Evolutionary conservation across 2,797 vertebrate species (phyloP).

Genomic region (Centropyge bicolor): DNA sequence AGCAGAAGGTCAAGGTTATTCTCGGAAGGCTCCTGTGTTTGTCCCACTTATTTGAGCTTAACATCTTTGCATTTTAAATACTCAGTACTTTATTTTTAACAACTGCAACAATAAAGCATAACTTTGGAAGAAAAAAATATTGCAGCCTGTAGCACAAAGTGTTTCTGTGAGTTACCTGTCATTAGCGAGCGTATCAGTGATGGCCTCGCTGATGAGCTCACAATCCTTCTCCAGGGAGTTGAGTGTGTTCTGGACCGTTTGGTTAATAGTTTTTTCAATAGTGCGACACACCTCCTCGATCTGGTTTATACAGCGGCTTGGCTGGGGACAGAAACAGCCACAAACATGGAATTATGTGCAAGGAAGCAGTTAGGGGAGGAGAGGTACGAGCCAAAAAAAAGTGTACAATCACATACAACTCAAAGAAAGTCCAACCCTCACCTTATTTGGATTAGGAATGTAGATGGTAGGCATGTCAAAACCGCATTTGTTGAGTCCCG

Average conservation of each 20-base stretch:
- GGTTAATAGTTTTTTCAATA: conserved; percentile 90
- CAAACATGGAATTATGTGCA: neutral
- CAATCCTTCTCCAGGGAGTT: conserved; percentile 90
- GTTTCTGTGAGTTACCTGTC: conserved; percentile 77
- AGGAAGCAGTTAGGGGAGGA: neutral
- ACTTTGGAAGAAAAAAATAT: neutral
- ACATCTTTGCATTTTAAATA: neutral
- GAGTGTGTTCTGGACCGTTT: conserved; percentile 90
- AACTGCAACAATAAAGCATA: neutral
- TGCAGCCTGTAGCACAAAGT: neutral
- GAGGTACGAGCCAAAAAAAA: rapidly evolving
- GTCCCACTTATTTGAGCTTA: neutral
- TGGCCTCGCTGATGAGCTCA: conserved; percentile 85
- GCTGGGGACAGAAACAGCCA: conserved; percentile 65
- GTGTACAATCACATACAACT: neutral
- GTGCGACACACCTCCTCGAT: conserved; percentile 89
- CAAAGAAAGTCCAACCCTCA: conserved; percentile 36
- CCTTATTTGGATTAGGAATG: conserved; percentile 89
- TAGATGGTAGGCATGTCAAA: conserved; percentile 93
- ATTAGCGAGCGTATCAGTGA: conserved; percentile 73
- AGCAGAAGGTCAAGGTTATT: conserved; percentile 24
- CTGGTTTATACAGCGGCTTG: conserved; percentile 90
- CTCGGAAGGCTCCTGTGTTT: neutral
- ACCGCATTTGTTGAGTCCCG: conserved; percentile 91
- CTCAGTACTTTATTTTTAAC: neutral